Base-by-base conservation (phyloP, 2,113 vertebrate genomes). In the Argyrosomus japonicus region DNA sequence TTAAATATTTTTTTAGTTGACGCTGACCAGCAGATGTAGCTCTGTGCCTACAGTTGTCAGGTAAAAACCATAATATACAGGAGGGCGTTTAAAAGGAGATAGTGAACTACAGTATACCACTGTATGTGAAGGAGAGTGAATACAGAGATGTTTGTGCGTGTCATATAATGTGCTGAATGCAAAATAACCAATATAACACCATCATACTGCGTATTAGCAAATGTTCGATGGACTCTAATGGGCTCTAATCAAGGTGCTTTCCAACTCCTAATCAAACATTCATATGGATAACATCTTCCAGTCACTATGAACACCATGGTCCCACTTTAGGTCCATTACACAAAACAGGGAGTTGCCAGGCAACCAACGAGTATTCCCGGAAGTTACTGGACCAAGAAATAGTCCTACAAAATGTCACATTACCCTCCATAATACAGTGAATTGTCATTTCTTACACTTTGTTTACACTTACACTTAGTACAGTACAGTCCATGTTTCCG, bases 281-380 rank as follows among this genome's bases (percentile, higher is more conserved):
- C 4, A 10, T 25, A 48, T 57, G 19, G 61, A 61, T 19, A 60
- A 27, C 45, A 40, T n/a, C n/a, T 11, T 36, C 54, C 54, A 18
- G 21, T 8, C 10, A 23, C 50, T n/a, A 47, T 75, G 57, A 74
- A 18, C 27, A 4, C 25, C 25, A 1, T 8, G 25, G 15, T 25
- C 6, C 4, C 50, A 53, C n/a, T 27, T 29, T 6, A 45, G 40
- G 48, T 62, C 29, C 8, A 21, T 75, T 50, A 21, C 29, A 63
- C 64, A 77, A 65, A 79, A 68, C 29, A 67, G 21, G 60, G 65
- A 71, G 83, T 77, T 70, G 6, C 82, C 50, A 58, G 29, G 82
- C 70, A 84, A 84, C 82, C 27, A 9, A 2, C 19, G 0, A 57
- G 62, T 12, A 79, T 56, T 68, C 54, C 17, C 68, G 13, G 27